phyloP scores from a whole-genome alignment of 2,888 invertebrate species.

The Hanleya hanleyi region DNA sequence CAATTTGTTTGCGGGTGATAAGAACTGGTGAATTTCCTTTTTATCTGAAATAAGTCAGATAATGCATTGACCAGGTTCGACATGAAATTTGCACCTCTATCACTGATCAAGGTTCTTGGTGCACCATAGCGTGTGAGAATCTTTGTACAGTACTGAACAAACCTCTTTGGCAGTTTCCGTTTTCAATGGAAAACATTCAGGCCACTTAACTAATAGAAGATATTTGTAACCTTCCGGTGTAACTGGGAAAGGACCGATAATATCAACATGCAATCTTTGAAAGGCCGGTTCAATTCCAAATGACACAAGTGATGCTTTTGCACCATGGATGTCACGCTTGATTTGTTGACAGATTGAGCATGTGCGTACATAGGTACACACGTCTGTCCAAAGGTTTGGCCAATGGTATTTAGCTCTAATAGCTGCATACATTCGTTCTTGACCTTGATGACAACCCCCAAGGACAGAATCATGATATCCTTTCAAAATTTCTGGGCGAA shows the following conservation, averaged over 20 bases:
- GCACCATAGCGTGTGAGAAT: constrained; percentile 37
- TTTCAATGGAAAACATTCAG: constrained; percentile 36
- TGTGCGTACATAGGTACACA: constrained; percentile 24
- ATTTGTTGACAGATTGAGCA: constrained; percentile 30
- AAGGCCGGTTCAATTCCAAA: constrained; percentile 23
- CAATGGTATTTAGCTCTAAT: constrained; percentile 39
- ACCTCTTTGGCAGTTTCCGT: constrained; percentile 38
- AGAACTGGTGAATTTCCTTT: constrained; percentile 24
- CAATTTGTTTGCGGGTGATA: background rate
- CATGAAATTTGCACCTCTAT: constrained; percentile 39
- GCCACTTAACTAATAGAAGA: constrained; percentile 37
- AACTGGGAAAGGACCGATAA: constrained; percentile 20
- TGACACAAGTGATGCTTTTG: constrained; percentile 21
- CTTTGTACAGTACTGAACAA: constrained; percentile 31
- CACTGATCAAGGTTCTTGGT: constrained; percentile 31
- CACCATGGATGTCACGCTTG: constrained; percentile 23
- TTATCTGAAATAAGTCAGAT: constrained; percentile 38
- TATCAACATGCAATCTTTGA: constrained; percentile 37
- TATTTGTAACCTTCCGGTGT: constrained; percentile 18
- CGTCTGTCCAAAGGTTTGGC: constrained; percentile 36
- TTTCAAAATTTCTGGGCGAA: no score
- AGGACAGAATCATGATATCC: no score
- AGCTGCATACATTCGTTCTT: no score
- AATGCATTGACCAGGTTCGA: constrained; percentile 39
- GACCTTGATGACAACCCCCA: no score